Percentiles rank a stretch among this genome's conserved stretches.
These are phyloP conservation scores for Sporophila hypoxantha DNA, from an alignment of 2,113 vertebrate genomes.

Conservation along the genomic window DNA sequence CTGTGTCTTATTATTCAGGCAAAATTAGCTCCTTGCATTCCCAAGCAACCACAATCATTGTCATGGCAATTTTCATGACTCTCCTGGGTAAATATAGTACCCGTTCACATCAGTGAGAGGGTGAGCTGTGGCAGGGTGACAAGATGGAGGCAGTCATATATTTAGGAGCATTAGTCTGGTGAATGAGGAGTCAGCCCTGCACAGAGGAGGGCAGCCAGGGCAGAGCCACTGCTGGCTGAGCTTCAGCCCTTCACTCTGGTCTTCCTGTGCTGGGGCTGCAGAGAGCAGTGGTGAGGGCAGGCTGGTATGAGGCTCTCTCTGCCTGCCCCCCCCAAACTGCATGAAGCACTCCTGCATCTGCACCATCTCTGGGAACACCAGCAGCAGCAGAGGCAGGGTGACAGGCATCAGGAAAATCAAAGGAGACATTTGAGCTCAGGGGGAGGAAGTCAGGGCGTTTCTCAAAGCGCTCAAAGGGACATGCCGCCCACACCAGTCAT, in stretches of 20 bases:
- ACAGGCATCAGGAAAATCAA: constrained; percentile 30
- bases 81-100: constrained; percentile 48
- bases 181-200: neutral
- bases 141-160: constrained; percentile 22
- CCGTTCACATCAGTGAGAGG: constrained; percentile 17
- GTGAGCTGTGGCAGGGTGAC: constrained; percentile 22
- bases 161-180: neutral
- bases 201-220: neutral
- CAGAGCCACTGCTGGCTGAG: neutral
- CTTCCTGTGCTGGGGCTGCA: neutral
- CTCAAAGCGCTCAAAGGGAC: neutral
- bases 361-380: neutral
- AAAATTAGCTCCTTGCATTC: constrained; percentile 22
- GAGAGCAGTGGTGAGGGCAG: neutral
- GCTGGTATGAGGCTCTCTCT: neutral
- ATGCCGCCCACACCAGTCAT: neutral
- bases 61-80: constrained; percentile 60
- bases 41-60: constrained; percentile 42
- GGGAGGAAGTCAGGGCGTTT: constrained; percentile 21
- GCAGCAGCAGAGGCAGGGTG: neutral
- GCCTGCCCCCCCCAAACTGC: neutral
- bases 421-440: neutral
- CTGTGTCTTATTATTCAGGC: neutral
- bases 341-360: neutral
- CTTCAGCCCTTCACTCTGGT: neutral